phyloP scores from a whole-genome alignment of 2,888 invertebrate genomes.

The Drosophila helvetica region DNA sequence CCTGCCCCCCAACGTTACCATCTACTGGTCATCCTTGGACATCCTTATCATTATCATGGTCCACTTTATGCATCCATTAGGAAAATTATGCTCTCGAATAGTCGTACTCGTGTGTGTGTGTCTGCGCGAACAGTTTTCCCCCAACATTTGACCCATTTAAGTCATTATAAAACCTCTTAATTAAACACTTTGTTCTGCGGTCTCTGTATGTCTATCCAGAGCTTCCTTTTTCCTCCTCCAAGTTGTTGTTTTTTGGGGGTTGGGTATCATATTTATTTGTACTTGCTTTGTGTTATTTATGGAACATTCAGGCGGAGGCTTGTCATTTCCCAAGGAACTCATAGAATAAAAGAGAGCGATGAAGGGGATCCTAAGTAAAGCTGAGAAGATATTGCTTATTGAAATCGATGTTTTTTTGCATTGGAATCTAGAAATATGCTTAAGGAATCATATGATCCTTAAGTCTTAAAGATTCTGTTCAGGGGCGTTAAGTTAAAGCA shows the following conservation, averaged over 20 bases:
- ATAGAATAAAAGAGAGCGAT: not conserved
- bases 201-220: not conserved
- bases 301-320: not conserved
- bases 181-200: slow-evolving; percentile 45
- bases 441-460: not conserved
- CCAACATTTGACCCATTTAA: slow-evolving; percentile 59
- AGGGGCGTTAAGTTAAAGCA: not conserved
- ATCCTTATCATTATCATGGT: slow-evolving; percentile 19
- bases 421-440: too few species aligned
- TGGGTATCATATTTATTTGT: not conserved
- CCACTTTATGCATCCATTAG: slow-evolving; percentile 53
- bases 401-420: not conserved
- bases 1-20: not conserved
- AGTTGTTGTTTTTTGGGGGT: not conserved
- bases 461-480: not conserved
- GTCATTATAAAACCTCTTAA: slow-evolving; percentile 53
- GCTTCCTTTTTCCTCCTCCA: not conserved
- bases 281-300: slow-evolving; percentile 5
- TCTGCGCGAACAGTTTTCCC: slow-evolving; percentile 8
- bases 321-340: not conserved
- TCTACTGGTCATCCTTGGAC: slow-evolving; percentile 5
- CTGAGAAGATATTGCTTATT: not conserved
- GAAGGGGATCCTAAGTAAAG: not conserved
- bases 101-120: not conserved
- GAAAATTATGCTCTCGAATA: slow-evolving; percentile 51